Conservation (phyloP, 2,797 vertebrate genomes). For the Todus mexicanus region DNA sequence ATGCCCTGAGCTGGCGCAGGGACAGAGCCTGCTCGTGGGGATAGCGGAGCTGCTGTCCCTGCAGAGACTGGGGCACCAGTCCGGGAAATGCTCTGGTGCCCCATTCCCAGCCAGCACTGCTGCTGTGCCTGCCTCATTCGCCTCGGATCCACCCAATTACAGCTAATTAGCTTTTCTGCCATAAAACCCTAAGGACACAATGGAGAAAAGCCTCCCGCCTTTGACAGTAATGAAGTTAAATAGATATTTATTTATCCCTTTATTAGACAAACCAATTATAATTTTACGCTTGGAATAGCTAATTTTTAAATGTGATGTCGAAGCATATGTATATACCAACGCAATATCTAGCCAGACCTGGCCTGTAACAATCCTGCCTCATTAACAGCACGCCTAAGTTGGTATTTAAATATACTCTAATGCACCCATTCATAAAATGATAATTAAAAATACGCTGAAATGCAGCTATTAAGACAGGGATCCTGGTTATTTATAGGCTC, state of each 20-base stretch:
- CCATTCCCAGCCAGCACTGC: constrained; percentile 22
- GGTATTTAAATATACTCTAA: constrained; percentile 66
- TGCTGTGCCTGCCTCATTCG: background rate
- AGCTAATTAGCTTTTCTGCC: constrained; percentile 72
- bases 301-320: constrained; percentile 62
- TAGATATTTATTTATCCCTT: constrained; percentile 79
- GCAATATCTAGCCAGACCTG: constrained; percentile 41
- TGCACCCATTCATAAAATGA: constrained; percentile 67
- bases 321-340: constrained; percentile 16
- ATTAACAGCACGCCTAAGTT: constrained; percentile 40
- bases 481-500: constrained; percentile 35
- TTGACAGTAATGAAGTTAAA: constrained; percentile 76
- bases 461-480: constrained; percentile 49
- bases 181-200: constrained; percentile 66
- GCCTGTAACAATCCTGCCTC: constrained; percentile 51
- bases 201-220: constrained; percentile 66
- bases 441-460: constrained; percentile 62
- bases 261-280: constrained; percentile 76
- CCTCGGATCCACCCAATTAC: constrained; percentile 73
- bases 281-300: constrained; percentile 68
- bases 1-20: background rate
- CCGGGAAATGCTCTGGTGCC: background rate
- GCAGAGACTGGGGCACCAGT: background rate
- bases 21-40: background rate
- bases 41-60: background rate